Evolutionary conservation across 2,797 vertebrate genomes (phyloP).

Genomic region (Gallinago stenura): DNA sequence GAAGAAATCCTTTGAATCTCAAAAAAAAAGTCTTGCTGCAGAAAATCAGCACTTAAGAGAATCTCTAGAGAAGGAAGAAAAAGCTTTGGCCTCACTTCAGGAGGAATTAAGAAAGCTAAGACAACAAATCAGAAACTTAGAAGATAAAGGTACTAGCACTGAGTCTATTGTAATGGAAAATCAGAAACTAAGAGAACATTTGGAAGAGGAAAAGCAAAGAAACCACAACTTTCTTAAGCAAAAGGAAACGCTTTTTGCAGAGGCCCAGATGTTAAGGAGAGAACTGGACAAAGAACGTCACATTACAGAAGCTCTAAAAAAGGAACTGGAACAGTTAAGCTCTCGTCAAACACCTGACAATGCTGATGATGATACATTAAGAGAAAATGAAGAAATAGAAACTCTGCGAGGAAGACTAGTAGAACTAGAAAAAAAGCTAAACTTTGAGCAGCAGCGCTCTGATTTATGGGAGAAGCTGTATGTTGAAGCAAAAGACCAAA

Average conservation of each 20-base stretch:
- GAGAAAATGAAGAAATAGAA: slow-evolving; percentile 78
- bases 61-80: slow-evolving; percentile 87
- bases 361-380: neutral
- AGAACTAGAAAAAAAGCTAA: slow-evolving; percentile 91
- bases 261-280: slow-evolving; percentile 84
- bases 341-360: slow-evolving; percentile 29
- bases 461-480: slow-evolving; percentile 97
- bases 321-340: slow-evolving; percentile 82
- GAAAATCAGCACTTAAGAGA: slow-evolving; percentile 88
- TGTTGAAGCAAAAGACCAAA: slow-evolving; percentile 89
- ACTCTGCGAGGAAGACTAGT: slow-evolving; percentile 81
- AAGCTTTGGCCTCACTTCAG: slow-evolving; percentile 84
- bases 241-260: slow-evolving; percentile 83
- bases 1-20: slow-evolving; percentile 79
- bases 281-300: slow-evolving; percentile 87
- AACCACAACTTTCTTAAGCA: slow-evolving; percentile 82
- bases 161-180: slow-evolving; percentile 88
- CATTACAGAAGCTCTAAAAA: slow-evolving; percentile 81
- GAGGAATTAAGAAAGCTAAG: slow-evolving; percentile 87
- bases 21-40: slow-evolving; percentile 80
- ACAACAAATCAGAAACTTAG: slow-evolving; percentile 85
- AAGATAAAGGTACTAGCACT: slow-evolving; percentile 79
- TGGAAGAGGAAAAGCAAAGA: slow-evolving; percentile 87
- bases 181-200: slow-evolving; percentile 86
- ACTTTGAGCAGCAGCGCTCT: slow-evolving; percentile 94